phyloP scores from a whole-genome alignment of 2,113 vertebrate genomes.

The Recurvirostra avosetta region DNA sequence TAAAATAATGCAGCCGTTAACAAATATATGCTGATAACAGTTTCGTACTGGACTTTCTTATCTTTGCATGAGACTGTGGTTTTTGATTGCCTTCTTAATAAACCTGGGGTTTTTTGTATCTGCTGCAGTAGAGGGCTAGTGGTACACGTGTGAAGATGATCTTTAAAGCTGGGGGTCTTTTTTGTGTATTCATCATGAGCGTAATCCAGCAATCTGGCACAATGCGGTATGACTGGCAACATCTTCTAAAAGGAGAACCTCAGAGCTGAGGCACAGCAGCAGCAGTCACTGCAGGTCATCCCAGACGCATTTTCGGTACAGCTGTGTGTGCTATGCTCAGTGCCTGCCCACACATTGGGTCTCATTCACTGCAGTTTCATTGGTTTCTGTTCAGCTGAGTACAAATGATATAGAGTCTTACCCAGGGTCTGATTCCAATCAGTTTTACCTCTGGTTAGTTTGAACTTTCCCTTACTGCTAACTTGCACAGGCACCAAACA shows the following conservation, averaged over 20 bases:
- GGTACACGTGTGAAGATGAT: neutral
- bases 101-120: neutral
- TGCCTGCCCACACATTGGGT: rapidly evolving
- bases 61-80: neutral
- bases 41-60: neutral
- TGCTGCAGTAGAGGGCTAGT: neutral
- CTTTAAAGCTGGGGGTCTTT: neutral
- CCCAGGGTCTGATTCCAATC: neutral
- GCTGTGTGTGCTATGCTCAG: neutral
- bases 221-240: neutral
- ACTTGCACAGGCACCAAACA: neutral
- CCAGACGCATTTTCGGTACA: neutral
- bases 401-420: neutral
- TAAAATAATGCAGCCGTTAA: neutral
- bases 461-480: neutral
- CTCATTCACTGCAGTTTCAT: neutral
- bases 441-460: neutral
- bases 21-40: neutral
- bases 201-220: neutral
- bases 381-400: neutral
- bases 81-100: neutral
- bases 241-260: neutral
- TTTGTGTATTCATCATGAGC: neutral
- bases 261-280: neutral
- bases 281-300: neutral